These are phyloP conservation scores for Bombylius discolor DNA, from an alignment of 2,888 invertebrate genomes.

Conservation along the genomic window DNA sequence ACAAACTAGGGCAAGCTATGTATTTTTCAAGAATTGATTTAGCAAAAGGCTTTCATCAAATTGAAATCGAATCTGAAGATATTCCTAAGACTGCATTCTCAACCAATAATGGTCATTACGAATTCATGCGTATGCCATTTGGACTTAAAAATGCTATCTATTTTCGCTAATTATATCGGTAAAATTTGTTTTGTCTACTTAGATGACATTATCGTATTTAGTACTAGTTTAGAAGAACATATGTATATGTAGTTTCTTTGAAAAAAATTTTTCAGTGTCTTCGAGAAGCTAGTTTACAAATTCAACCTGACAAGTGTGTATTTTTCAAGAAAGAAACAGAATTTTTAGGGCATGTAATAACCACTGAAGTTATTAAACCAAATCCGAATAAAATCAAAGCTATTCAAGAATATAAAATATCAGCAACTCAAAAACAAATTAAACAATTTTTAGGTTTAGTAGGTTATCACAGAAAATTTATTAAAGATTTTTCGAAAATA, in stretches of 20 bases:
- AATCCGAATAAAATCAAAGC: conserved; percentile 20
- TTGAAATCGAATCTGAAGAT: conserved; percentile 14
- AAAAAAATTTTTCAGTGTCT: conserved; percentile 1
- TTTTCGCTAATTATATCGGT: conserved; percentile 14
- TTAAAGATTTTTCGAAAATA: conserved; percentile 4
- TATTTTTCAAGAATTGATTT: conserved; percentile 17
- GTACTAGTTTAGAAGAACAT: conserved; percentile 15
- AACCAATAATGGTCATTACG: conserved; percentile 3
- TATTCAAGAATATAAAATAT: conserved; percentile 14
- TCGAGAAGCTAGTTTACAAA: conserved; percentile 1
- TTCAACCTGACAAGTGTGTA: background rate
- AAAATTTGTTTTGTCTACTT: conserved; percentile 21
- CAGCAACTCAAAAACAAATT: conserved; percentile 16
- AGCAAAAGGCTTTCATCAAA: conserved; percentile 20
- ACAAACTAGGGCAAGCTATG: conserved; percentile 8
- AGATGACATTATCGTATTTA: conserved; percentile 24
- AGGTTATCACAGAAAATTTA: conserved; percentile 15
- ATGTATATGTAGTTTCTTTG: conserved; percentile 12
- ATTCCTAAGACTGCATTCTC: conserved; percentile 10
- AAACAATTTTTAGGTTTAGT: conserved; percentile 18
- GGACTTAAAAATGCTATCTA: conserved; percentile 11
- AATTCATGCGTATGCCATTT: conserved; percentile 10
- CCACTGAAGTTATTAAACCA: conserved; percentile 21
- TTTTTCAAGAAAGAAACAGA: conserved; percentile 1
- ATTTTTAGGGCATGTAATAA: conserved; percentile 16